phyloP scores from a whole-genome alignment of 2,113 vertebrate species.

The Platysternon megacephalum region DNA sequence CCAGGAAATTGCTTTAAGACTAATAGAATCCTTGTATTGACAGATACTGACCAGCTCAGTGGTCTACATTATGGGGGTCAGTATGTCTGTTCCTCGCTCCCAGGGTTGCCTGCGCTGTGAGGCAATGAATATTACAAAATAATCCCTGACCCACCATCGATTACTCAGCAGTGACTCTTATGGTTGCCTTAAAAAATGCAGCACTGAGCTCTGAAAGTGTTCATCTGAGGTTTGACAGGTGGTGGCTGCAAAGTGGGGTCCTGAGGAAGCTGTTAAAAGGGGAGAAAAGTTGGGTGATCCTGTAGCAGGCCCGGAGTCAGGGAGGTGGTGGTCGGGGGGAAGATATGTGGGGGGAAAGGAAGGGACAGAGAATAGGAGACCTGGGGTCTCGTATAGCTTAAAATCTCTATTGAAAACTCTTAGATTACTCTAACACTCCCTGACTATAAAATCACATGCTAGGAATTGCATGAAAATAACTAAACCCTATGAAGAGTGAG shows the following conservation, averaged over 20 bases:
- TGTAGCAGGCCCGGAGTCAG: not conserved
- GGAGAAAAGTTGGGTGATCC: not conserved
- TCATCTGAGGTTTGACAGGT: rapidly evolving
- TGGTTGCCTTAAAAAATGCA: not conserved
- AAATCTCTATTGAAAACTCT: not conserved
- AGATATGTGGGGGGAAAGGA: not conserved
- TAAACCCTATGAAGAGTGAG: no score
- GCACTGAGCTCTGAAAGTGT: not conserved
- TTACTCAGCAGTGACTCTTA: rapidly evolving
- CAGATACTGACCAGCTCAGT: not conserved
- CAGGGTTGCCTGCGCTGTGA: not conserved
- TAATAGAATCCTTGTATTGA: not conserved
- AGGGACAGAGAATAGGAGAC: not conserved
- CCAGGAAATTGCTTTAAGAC: constrained; percentile 21
- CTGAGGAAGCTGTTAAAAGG: not conserved
- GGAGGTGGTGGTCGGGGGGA: not conserved
- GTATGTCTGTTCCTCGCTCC: not conserved
- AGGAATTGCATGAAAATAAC: not conserved
- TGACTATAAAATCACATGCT: not conserved
- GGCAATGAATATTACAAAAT: not conserved
- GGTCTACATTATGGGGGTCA: not conserved
- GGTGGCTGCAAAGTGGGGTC: not conserved
- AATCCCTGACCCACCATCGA: not conserved
- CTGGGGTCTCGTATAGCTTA: not conserved
- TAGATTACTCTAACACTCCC: rapidly evolving